phyloP scores from a whole-genome alignment of 2,888 invertebrate genomes.

The Campaea margaritaria region DNA sequence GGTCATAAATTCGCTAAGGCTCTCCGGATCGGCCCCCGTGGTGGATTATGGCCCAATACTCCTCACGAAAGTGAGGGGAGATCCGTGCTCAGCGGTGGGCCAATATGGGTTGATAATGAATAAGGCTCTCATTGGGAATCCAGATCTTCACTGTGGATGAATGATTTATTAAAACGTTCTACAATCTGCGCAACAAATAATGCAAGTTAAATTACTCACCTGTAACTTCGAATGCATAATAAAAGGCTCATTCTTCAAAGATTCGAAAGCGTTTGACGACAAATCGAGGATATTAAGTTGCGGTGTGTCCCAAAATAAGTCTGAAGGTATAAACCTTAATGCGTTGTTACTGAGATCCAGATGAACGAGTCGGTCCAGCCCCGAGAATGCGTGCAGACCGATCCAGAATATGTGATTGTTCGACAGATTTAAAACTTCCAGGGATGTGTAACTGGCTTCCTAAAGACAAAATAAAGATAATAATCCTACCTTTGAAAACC shows the following conservation, averaged over 20 bases:
- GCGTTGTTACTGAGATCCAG: constrained; percentile 87
- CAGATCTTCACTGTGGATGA: too few species aligned
- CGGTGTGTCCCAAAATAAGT: constrained; percentile 85
- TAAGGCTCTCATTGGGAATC: too few species aligned
- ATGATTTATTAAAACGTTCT: too few species aligned
- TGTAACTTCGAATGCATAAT: constrained; percentile 82
- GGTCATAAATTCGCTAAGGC: too few species aligned
- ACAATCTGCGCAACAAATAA: too few species aligned
- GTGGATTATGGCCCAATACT: too few species aligned
- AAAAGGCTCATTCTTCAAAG: constrained; percentile 82
- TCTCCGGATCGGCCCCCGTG: too few species aligned
- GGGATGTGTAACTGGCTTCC: constrained; percentile 77
- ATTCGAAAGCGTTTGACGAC: constrained; percentile 86
- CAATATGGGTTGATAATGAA: too few species aligned
- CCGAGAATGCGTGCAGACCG: constrained; percentile 86
- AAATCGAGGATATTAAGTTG: constrained; percentile 83
- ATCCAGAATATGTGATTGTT: constrained; percentile 87
- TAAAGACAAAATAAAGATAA: constrained; percentile 54
- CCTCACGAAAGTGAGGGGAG: too few species aligned
- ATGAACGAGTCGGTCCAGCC: constrained; percentile 76
- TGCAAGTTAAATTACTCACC: constrained; percentile 56
- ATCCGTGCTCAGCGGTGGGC: too few species aligned
- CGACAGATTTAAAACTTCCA: constrained; percentile 82
- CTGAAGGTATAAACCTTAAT: constrained; percentile 82
- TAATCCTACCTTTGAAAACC: too few species aligned